Percentiles rank a stretch among this genome's conserved stretches.
Evolutionary conservation across 2,888 invertebrate genomes (phyloP).

Genomic region (Stenoptilia bipunctidactyla): DNA sequence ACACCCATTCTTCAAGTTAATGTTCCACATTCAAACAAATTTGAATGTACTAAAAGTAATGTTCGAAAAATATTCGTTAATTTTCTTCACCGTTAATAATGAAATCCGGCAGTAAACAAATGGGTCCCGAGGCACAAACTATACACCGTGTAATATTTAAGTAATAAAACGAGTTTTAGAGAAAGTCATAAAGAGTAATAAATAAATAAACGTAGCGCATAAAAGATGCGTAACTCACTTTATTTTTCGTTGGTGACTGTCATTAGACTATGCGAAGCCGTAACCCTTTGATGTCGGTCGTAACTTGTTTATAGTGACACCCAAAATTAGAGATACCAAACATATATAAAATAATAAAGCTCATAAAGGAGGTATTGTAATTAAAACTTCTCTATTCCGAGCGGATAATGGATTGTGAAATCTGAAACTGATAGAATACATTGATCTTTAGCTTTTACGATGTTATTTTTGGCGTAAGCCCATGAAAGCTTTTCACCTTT

Average conservation of each 20-base stretch:
- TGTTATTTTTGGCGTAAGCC: too few species aligned
- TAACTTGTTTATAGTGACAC: conserved; percentile 60
- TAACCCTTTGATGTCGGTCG: conserved; percentile 58
- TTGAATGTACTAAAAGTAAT: too few species aligned
- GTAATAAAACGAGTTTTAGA: background rate
- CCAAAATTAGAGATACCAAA: conserved; percentile 51
- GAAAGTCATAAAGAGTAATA: conserved; percentile 6
- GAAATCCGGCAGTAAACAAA: too few species aligned
- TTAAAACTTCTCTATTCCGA: background rate
- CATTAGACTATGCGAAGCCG: conserved; percentile 49
- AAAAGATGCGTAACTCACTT: conserved; percentile 44
- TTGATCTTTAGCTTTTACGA: too few species aligned
- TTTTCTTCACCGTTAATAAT: too few species aligned
- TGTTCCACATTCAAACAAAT: too few species aligned
- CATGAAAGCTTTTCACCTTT: too few species aligned
- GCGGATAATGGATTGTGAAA: too few species aligned
- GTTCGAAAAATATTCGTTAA: too few species aligned
- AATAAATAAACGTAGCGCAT: conserved; percentile 31
- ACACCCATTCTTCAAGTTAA: too few species aligned
- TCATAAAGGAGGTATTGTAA: background rate
- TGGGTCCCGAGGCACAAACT: too few species aligned
- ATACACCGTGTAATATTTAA: conserved; percentile 4
- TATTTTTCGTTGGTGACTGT: conserved; percentile 51
- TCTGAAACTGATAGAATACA: too few species aligned
- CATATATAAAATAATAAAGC: background rate